Base-by-base conservation (phyloP, 2,888 invertebrate species). In the Ctena decussata region DNA sequence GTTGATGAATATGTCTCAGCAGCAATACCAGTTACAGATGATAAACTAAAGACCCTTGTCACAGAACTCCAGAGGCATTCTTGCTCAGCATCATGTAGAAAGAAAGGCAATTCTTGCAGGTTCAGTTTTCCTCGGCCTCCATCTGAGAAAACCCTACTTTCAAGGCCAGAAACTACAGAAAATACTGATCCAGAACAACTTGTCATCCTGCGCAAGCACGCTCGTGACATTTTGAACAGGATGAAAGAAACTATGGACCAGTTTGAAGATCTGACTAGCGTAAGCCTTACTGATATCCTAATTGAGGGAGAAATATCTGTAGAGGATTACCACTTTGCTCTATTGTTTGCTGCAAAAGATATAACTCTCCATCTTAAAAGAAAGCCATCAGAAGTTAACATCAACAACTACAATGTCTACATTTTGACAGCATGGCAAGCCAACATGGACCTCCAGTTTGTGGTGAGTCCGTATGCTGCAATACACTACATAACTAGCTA, bases 371-470 rank as follows among this genome's bases (percentile, higher is more conserved):
- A 53, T 60, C 53, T 78, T n/a, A 70, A 78, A 49, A 46, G 72
- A 37, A 46, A 71, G 46, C 78, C 78, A 53, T 44, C 39, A 49
- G 70, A 37, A 46, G 37, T 78, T 11, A 53, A 53, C 27, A 53
- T 78, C 35, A 78, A 78, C 78, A 78, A 78, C 70, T 78, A 78
- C 37, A 71, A 72, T 69, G n/a, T 30, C 21, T 49, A 24, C 35
- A 27, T 78, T 21, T 71, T 78, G 24, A 46, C 32, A 30, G 78
- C 49, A 46, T 60, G 60, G 60, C 60, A 60, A 30, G 60, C 60
- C 30, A 71, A 71, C 30, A 71, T 71, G 39, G 71, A 71, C 39
- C 3, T 46, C 21, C 46, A 46, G 46, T 70, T 78, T 70, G 78
- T 78, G 18, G 27, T 35, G n/a, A 60, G 71, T 46, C 44, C 78